Evolutionary conservation across 2,797 vertebrate genomes (phyloP), one percentile per base, ranked within the genome.

Genomic region (Podarcis lilfordi): DNA sequence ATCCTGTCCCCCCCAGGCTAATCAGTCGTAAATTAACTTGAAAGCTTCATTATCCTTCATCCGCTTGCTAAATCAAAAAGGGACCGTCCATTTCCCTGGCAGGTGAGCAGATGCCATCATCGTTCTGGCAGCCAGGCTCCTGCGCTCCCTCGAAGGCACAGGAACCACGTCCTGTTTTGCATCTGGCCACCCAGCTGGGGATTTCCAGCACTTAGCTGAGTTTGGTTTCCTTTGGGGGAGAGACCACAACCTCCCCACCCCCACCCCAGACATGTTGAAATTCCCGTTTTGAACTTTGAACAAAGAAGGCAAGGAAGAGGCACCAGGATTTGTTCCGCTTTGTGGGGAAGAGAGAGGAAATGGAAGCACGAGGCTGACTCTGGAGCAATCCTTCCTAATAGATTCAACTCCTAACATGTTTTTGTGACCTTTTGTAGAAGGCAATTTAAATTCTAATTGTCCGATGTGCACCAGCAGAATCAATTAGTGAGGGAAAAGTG

Each of bases 381-480:
- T n/a, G 69, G 72, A 86, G 55, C 90, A 87, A 89, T 94, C 93
- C 93, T 88, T 89, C 93, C 93, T 96, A 96, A 96, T 96, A 96
- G 95, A 95, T 96, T 96, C 91, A 27, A 93, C 94, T 97, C 96
- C 96, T 95, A 96, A 96, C 95, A 90, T 95, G 94, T 97, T 96
- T 97, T 95, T 94, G 89, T 96, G 97, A 97, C 96, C 96, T 97
- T 84, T 96, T 96, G 94, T 94, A 96, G 96, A 96, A 97, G 94
- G 95, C 95, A 97, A 96, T 97, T 97, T 96, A 96, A 96, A 97
- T 97, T 97, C 95, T 95, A 96, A 96, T 97, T 96, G 96, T 97
- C 95, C 95, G 95, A 93, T 75, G 93, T 95, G 94, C 94, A 95
- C 93, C 95, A 94, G 92, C 96, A 95, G 96, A 96, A 96, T 97